Base-by-base conservation (phyloP, 2,797 vertebrate genomes). In the Neoniphon sammara region DNA sequence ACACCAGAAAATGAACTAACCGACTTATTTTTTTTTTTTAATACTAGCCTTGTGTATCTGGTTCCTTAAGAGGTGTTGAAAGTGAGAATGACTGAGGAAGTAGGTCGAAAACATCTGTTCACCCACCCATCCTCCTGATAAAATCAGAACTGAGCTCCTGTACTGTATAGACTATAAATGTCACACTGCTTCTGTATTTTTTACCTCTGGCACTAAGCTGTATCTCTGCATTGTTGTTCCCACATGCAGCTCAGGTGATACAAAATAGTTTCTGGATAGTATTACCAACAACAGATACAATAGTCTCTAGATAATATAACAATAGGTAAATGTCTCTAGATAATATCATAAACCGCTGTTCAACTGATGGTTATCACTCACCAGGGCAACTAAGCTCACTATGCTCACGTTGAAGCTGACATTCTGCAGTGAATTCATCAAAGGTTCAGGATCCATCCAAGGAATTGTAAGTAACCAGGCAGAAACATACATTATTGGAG, bases 401-500 rank as follows among this genome's bases (percentile, higher is more conserved):
- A 99, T 96, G 85, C 97, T 98, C 63, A 97, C 96, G 89, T 99
- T 94, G 84, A 99, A 97, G 89, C 95, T 96, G 89, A 98, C 95
- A 2, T 91, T 98, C 36, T 97, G 96, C 61, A 99, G 93, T 0
- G 96, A 95, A 68, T 95, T 91, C 18, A 94, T 94, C 86, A 98
- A 61, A 0, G 88, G 94, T 76, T 95, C 93, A 46, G 95, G 93
- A 86, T 99, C 96, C 96, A 97, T 97, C 70, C 93, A 93, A 0
- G 94, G 95, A 56, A 99, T 96, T 18, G 97, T 96, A 76, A 99
- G 88, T 61, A 99, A 90, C 98, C 98, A 99, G 0, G 96, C 97
- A 70, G 98, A 98, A 62, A 97, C 96, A 0, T 98, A 99, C 97
- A 99, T 97, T 52, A 99, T 98, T 0, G 98, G 98, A 52, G 98